Conservation (phyloP, 2,797 vertebrate species). For the Poeciliopsis turneri region DNA sequence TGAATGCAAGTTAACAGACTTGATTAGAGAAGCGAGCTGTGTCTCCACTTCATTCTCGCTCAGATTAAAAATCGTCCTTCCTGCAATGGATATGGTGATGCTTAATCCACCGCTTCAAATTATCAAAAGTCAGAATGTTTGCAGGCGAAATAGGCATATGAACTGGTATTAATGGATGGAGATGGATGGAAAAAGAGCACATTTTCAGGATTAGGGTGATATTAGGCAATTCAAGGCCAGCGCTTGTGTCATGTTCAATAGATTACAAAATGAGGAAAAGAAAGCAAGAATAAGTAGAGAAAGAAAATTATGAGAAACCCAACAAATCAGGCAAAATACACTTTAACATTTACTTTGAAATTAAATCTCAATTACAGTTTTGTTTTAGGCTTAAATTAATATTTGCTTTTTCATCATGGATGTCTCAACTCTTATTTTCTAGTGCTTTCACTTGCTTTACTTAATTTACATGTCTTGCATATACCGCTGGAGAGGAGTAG, state of each 20-base stretch:
- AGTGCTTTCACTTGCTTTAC: not conserved
- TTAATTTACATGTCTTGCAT: not conserved
- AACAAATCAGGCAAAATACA: not conserved
- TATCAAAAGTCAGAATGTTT: conserved; percentile 61
- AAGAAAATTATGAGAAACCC: not conserved
- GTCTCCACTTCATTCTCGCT: not conserved
- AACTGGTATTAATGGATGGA: conserved; percentile 53
- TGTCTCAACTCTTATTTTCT: not conserved
- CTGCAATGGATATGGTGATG: not conserved
- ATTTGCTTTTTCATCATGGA: not conserved
- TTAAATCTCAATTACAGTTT: not conserved
- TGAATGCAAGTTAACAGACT: conserved; percentile 55
- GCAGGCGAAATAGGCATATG: conserved; percentile 49
- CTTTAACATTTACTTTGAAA: conserved; percentile 17
- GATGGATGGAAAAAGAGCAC: conserved; percentile 43
- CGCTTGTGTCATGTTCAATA: conserved; percentile 8
- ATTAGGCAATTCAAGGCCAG: conserved; percentile 12
- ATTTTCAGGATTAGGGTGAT: conserved; percentile 25
- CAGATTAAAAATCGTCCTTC: not conserved
- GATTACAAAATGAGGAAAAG: not conserved
- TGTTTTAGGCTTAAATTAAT: not conserved
- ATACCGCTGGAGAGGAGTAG: not conserved
- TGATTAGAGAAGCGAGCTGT: not conserved
- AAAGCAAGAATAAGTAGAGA: not conserved
- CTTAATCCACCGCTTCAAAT: conserved; percentile 51